Base-by-base conservation (phyloP, 2,888 invertebrate species). In the Hemicrepidius hirtus region DNA sequence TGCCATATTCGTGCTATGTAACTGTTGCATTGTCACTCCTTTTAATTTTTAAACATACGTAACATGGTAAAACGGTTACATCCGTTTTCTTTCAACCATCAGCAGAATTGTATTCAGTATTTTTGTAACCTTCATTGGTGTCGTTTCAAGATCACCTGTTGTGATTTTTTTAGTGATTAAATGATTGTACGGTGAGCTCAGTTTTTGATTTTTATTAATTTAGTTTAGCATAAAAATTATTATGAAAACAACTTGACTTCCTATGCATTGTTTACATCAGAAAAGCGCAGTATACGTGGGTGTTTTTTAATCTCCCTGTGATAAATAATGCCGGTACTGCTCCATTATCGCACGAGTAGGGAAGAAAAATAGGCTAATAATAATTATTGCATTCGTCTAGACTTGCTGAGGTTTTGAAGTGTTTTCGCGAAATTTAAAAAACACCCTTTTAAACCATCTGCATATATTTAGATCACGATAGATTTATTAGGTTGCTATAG, bases 301-400 rank as follows among this genome's bases (percentile, higher is more conserved):
- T 24, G 46, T 66, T 46, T 5, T 24, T 71, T 72, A 63, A 75
- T 75, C 72, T 55, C 67, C n/a, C 13, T n/a, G 12, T 24, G 60
- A 60, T 60, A 60, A 37, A 41, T 13, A 60, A 44, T 37, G 57
- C 57, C 57, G 57, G 57, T 57, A 12, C 57, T 57, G 57, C 28
- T 37, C 57, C 20, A 37, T 12, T 37, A 37, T 53, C 53, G 53
- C 28, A 24, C 16, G 10, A 12, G 28, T 35, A 0, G 13, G 5
- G 37, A 57, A n/a, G n/a, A n/a, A n/a, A 57, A 57, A 16, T 57
- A 37, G 57, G 37, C 53, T 57, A 20, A 35, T 20, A 35, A 55
- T 28, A 32, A n/a, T n/a, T n/a, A n/a, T n/a, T n/a, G n/a, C 35
- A 5, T 57, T 57, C 35, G 57, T 57, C 57, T 37, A 37, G 55